Evolutionary conservation across 2,888 invertebrate species (phyloP).

Genomic region (Troglohyphantes excavatus): DNA sequence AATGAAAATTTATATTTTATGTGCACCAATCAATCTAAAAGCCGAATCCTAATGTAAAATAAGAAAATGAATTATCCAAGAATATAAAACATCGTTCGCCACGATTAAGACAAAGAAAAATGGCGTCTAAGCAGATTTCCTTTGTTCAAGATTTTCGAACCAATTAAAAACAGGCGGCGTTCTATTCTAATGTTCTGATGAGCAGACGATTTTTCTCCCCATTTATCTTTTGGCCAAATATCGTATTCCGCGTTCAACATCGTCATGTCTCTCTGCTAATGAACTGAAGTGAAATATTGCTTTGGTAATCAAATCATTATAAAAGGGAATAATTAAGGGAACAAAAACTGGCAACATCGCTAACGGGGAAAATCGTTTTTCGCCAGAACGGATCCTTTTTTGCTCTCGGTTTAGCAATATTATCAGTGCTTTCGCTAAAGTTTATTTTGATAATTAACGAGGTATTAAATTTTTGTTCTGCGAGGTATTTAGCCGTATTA

Average conservation of each 20-base stretch:
- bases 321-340: conserved; percentile 23
- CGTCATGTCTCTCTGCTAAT: conserved; percentile 15
- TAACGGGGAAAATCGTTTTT: not conserved
- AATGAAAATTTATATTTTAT: too few relatives aligned
- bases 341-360: conserved; percentile 14
- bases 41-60: not conserved
- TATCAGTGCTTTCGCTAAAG: not conserved
- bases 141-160: not conserved
- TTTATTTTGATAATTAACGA: conserved; percentile 5
- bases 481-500: not conserved
- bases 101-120: not conserved
- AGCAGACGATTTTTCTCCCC: not conserved
- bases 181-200: conserved; percentile 5
- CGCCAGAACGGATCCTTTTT: not conserved
- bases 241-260: not conserved
- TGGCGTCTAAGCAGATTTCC: not conserved
- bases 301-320: conserved; percentile 48
- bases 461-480: not conserved
- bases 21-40: not conserved
- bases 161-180: not conserved
- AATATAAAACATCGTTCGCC: not conserved
- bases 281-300: conserved; percentile 17
- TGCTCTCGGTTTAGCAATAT: not conserved
- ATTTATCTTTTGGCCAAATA: not conserved
- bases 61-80: not conserved